These are phyloP conservation scores for Atherix ibis DNA, from an alignment of 2,888 invertebrate genomes.

Conservation along the genomic window DNA sequence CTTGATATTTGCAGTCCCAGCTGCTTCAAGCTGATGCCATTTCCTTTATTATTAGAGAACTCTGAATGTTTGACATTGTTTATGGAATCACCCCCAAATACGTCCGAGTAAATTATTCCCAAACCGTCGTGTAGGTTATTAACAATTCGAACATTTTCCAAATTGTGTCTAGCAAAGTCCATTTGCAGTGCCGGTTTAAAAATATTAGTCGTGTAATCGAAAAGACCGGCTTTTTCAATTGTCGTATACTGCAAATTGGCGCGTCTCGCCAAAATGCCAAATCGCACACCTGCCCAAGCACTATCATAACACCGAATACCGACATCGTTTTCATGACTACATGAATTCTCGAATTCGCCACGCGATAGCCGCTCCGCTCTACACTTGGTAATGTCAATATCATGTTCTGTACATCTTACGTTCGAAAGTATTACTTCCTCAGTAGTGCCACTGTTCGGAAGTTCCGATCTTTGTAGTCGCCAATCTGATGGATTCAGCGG, in stretches of 20 bases:
- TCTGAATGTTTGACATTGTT: slow-evolving; percentile 73
- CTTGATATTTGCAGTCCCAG: slow-evolving; percentile 67
- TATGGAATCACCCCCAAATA: slow-evolving; percentile 69
- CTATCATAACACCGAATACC: slow-evolving; percentile 78
- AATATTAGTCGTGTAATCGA: slow-evolving; percentile 77
- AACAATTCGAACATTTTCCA: slow-evolving; percentile 63
- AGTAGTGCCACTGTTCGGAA: slow-evolving; percentile 60
- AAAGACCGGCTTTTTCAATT: slow-evolving; percentile 80
- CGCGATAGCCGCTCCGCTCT: slow-evolving; percentile 47
- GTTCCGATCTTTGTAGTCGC: slow-evolving; percentile 66
- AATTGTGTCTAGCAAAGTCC: slow-evolving; percentile 66
- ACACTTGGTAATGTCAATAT: slow-evolving; percentile 79
- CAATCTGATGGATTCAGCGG: slow-evolving; percentile 86
- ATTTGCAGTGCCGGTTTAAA: slow-evolving; percentile 84
- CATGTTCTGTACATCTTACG: slow-evolving; percentile 80
- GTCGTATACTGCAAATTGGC: slow-evolving; percentile 76
- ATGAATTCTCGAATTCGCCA: slow-evolving; percentile 75
- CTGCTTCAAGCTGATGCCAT: slow-evolving; percentile 80
- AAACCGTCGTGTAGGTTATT: slow-evolving; percentile 88
- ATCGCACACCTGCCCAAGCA: slow-evolving; percentile 86
- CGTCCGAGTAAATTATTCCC: slow-evolving; percentile 86
- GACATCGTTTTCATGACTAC: slow-evolving; percentile 73
- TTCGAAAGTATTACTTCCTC: slow-evolving; percentile 70
- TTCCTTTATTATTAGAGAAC: slow-evolving; percentile 68
- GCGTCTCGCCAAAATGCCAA: slow-evolving; percentile 75